Evolutionary conservation across 2,113 vertebrate genomes (phyloP), one percentile per base, ranked within the genome.

Genomic region (Alaudala cheleensis): DNA sequence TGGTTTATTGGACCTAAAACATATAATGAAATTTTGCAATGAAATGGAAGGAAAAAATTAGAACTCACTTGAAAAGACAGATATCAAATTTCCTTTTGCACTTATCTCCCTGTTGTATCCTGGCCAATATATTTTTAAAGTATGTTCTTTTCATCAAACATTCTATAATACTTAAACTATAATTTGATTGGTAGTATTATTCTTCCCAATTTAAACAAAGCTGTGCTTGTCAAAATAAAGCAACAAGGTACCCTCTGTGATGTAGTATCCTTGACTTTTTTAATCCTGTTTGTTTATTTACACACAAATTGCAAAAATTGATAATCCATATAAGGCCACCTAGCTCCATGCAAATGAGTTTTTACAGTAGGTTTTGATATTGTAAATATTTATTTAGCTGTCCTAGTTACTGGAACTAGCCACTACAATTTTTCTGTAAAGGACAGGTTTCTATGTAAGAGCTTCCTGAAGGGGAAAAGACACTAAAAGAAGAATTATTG

Each of bases 331-430:
- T 67, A 76, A 90, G 86, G 47, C 53, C 86, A 87, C 61, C 53
- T 56, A 89, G 31, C 61, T 69, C 65, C 83, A 95, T 89, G 77
- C 86, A 96, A 92, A 96, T 96, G 49, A 91, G 56, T 74, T 97
- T 93, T 78, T 86, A 37, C 61, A 95, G 77, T 74, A 93, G 69
- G 65, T 93, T 96, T 65, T 93, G 83, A 85, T 92, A 91, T 29
- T 84, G 92, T 69, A 95, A 95, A 95, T 95, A 95, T 93, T 97
- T 96, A 87, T 92, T 89, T 93, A 89, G 49, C 77, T 82, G 49
- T 57, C 40, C 45, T 87, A 57, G 65, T 94, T 89, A 81, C 67
- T 93, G 53, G 81, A 92, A 71, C 39, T 81, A 92, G 50, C 60
- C 47, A 49, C 40, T 84, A 18, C 39, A 78, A 17, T 78, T 86